Conservation (phyloP, 2,888 invertebrate genomes). For the Hedya salicella region DNA sequence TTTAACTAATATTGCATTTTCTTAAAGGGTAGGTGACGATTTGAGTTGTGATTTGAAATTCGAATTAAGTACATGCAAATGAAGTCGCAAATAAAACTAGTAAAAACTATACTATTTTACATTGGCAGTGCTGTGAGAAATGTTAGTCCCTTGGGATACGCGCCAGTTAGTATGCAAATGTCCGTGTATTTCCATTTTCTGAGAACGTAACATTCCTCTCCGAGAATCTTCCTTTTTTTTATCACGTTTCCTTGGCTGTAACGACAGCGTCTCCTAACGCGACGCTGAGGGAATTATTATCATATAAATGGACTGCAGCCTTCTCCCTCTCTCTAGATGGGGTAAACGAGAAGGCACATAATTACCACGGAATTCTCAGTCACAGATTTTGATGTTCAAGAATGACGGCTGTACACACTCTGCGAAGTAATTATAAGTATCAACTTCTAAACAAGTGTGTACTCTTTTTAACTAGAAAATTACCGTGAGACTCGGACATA, state of each 20-base stretch:
- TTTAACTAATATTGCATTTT: too few relatives aligned
- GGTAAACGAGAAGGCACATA: not conserved
- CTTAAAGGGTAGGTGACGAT: too few relatives aligned
- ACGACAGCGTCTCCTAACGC: constrained; percentile 11
- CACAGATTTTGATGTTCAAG: not conserved
- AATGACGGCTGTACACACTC: not conserved
- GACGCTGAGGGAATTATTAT: constrained; percentile 22
- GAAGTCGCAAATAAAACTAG: too few relatives aligned
- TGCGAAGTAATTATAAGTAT: not conserved
- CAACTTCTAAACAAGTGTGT: too few relatives aligned
- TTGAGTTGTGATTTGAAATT: too few relatives aligned
- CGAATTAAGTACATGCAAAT: too few relatives aligned
- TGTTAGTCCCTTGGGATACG: not conserved
- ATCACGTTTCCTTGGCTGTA: constrained; percentile 9
- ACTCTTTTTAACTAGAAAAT: too few relatives aligned
- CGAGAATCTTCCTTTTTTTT: not conserved
- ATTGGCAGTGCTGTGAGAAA: not conserved
- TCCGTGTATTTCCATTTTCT: not conserved
- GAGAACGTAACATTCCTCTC: not conserved
- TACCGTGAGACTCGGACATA: too few relatives aligned
- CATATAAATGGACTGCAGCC: constrained; percentile 17
- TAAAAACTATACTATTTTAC: not conserved
- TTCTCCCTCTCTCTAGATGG: not conserved
- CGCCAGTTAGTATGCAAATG: not conserved
- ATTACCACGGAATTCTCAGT: not conserved